These are phyloP conservation scores for Agrochola circellaris DNA, from an alignment of 2,888 invertebrate species.

Conservation along the genomic window DNA sequence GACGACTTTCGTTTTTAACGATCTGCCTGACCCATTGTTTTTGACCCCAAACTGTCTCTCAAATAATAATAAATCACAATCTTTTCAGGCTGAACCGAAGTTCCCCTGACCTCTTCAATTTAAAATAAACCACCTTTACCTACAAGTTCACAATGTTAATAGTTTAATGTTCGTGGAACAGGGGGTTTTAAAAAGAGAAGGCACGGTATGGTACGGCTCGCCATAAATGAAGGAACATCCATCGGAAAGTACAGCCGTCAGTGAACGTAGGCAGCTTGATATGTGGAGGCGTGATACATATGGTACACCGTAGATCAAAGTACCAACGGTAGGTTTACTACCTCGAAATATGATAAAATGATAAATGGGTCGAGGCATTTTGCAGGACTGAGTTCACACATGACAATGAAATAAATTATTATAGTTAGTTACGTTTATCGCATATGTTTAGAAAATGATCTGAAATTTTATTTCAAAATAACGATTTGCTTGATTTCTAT, in stretches of 20 bases:
- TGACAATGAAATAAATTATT: background rate
- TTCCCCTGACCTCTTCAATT: conserved; percentile 20
- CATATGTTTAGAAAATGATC: background rate
- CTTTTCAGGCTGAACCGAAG: conserved; percentile 1
- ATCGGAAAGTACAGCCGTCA: conserved; percentile 55
- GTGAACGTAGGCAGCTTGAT: conserved; percentile 34
- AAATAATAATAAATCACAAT: conserved; percentile 27
- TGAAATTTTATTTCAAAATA: no score
- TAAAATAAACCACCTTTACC: background rate
- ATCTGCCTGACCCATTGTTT: background rate
- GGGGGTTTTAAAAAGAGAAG: conserved; percentile 48
- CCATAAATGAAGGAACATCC: conserved; percentile 48
- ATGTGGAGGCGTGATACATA: conserved; percentile 39
- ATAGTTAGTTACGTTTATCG: background rate
- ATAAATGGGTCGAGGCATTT: background rate
- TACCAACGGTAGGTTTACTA: background rate
- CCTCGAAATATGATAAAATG: background rate
- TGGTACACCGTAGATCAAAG: conserved; percentile 10
- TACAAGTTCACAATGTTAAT: conserved; percentile 23
- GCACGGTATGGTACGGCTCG: conserved; percentile 62
- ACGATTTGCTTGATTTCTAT: no score
- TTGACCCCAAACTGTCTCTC: conserved; percentile 3
- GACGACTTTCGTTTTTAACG: background rate
- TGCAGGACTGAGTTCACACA: background rate
- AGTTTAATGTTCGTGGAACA: conserved; percentile 33